Percentiles rank a stretch among this genome's conserved stretches.
Evolutionary conservation across 2,797 vertebrate species (phyloP).

Genomic region (Brachymystax lenok): DNA sequence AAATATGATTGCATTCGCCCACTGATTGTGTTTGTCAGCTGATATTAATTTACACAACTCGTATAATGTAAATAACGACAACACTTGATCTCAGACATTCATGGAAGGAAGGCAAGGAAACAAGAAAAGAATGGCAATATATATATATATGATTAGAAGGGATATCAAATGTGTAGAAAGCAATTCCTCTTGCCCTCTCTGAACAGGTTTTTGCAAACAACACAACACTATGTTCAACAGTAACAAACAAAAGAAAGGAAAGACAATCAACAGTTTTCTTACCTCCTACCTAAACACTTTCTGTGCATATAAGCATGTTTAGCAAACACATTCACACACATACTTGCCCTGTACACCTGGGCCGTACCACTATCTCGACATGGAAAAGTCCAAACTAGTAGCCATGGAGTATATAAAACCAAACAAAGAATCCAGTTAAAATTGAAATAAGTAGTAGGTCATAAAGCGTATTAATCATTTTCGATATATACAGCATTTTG

Average conservation of each 20-base stretch:
- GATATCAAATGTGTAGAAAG: slow-evolving; percentile 51
- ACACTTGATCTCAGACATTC: neutral
- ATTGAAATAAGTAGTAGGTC: slow-evolving; percentile 17
- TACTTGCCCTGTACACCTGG: slow-evolving; percentile 6
- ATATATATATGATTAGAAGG: slow-evolving; percentile 9
- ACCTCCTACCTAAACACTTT: neutral
- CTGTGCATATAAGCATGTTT: neutral
- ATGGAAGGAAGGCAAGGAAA: neutral
- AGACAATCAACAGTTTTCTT: neutral
- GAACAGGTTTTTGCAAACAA: slow-evolving; percentile 42
- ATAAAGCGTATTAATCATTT: slow-evolving; percentile 30
- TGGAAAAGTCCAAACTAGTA: slow-evolving; percentile 15
- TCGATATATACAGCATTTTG: slow-evolving; percentile 40
- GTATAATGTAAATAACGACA: neutral
- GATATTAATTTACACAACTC: neutral
- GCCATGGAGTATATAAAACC: slow-evolving; percentile 6
- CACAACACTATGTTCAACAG: slow-evolving; percentile 38
- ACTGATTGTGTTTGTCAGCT: slow-evolving; percentile 19
- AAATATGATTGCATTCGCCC: slow-evolving; percentile 16
- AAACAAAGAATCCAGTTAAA: slow-evolving; percentile 18
- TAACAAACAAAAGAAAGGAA: slow-evolving; percentile 8
- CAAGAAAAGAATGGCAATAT: neutral
- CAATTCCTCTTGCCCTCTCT: slow-evolving; percentile 52
- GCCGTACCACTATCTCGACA: slow-evolving; percentile 25
- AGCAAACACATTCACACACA: neutral